A percentile compares a stretch with the other conserved stretches of the same genome.
phyloP scores from a whole-genome alignment of 2,113 vertebrate species.

The Corythoichthys intestinalis region DNA sequence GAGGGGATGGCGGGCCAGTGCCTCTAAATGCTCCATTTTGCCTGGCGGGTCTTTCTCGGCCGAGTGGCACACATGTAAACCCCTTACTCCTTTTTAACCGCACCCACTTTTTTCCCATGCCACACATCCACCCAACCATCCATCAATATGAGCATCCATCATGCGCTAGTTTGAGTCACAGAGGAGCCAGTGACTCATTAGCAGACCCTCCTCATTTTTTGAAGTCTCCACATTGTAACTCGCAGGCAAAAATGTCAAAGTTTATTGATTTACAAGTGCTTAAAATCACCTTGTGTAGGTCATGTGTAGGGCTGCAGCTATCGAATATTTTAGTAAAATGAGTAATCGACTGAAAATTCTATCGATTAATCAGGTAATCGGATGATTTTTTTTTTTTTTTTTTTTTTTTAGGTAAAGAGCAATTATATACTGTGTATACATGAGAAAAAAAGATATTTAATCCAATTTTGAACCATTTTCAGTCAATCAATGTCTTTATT shows the following conservation, averaged over 20 bases:
- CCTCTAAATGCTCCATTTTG: no score
- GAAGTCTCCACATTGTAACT: neutral
- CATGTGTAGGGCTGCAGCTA: neutral
- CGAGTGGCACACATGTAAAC: constrained; percentile 28
- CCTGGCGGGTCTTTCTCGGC: neutral
- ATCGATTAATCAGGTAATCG: no score
- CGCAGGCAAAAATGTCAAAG: neutral
- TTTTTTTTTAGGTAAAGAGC: no score
- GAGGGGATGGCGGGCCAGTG: no score
- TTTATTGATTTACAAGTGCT: neutral
- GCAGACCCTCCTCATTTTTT: constrained; percentile 9
- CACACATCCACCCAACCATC: constrained; percentile 7
- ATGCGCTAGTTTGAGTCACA: constrained; percentile 42
- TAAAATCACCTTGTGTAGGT: neutral
- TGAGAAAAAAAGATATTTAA: no score
- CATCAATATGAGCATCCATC: constrained; percentile 53
- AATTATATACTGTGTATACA: no score
- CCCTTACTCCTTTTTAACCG: constrained; percentile 32
- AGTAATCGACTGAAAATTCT: no score
- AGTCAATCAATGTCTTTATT: no score
- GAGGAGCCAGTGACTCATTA: constrained; percentile 54
- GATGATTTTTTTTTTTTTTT: no score
- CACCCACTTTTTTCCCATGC: constrained; percentile 46
- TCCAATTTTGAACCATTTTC: no score
- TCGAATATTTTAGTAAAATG: no score